Evolutionary conservation across 2,797 vertebrate species (phyloP).

Genomic region (Sciaenops ocellatus): DNA sequence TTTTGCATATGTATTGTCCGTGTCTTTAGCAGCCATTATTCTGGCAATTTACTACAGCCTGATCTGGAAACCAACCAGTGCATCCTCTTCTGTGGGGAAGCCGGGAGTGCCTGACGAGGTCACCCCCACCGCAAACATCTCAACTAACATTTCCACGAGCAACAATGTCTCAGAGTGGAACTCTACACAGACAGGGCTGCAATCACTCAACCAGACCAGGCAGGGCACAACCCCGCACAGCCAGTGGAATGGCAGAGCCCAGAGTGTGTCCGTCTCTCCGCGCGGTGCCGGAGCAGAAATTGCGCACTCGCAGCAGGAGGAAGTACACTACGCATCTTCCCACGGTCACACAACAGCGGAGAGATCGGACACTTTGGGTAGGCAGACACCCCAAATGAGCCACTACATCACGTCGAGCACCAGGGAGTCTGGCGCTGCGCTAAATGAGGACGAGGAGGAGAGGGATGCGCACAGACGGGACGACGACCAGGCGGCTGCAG

Average conservation of each 20-base stretch:
- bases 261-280: conserved; percentile 48
- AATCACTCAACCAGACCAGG: conserved; percentile 58
- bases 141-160: conserved; percentile 66
- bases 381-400: conserved; percentile 35
- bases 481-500: conserved; percentile 40
- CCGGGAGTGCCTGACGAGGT: conserved; percentile 58
- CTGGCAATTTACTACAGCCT: conserved; percentile 98
- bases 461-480: conserved; percentile 37
- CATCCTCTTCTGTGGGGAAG: conserved; percentile 75
- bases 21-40: conserved; percentile 98
- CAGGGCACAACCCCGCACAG: conserved; percentile 54
- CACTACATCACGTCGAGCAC: conserved; percentile 35
- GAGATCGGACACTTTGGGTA: conserved; percentile 50
- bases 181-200: conserved; percentile 72
- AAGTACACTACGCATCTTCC: conserved; percentile 66
- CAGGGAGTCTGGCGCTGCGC: conserved; percentile 19
- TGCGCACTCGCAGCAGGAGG: conserved; percentile 67
- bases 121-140: conserved; percentile 67
- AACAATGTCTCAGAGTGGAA: conserved; percentile 78
- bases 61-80: conserved; percentile 93
- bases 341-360: conserved; percentile 58
- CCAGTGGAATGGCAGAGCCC: conserved; percentile 64
- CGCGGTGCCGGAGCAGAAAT: conserved; percentile 51
- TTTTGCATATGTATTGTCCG: conserved; percentile 97
- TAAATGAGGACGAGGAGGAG: conserved; percentile 25